Base-by-base conservation (phyloP, 1,140 invertebrate species). In the Drosophila kikkawai region DNA sequence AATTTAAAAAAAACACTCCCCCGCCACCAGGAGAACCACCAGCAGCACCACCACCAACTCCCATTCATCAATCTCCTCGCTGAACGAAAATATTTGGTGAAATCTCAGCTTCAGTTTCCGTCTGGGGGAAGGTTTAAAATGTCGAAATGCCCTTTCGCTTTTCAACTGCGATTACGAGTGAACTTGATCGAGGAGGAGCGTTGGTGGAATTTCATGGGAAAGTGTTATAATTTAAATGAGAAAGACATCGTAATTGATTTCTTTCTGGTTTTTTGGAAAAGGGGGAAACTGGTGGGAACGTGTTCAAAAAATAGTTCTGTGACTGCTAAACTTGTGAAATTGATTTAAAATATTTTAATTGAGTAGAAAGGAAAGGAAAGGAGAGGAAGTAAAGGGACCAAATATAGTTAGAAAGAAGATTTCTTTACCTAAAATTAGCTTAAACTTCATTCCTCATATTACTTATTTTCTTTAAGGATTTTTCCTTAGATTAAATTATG, bases 221-320 rank as follows among this genome's bases (percentile, higher is more conserved):
- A 87, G 83, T 86, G 83, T 83, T 88, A 87, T 87, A 90, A 87
- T 87, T 87, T 64, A 87, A 80, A 87, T 84, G 67, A 56, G 79
- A 83, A 45, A 58, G 56, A 44, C 70, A 55, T 68, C n/a, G 56
- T 68, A 86, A 87, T 86, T 86, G 75, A 78, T 80, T 80, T 82
- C 34, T 70, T 26, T 70, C 37, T 53, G 12, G 36, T 58, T 41
- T 8, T 45, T 44, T 42, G 9, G n/a, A 22, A 4, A 53, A 29
- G 12, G 37, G 37, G 66, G 32, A 44, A 48, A 50, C 13, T 37
- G 47, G 61, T 69, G 61, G 32, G 66, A 69, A 69, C 47, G 66
- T 45, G 37, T 8, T 48, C 1, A 36, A n/a, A 39, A 39, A 29
- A 13, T 44, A 32, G 12, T 55, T 47, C 22, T 63, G 22, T n/a